phyloP scores from a whole-genome alignment of 2,113 vertebrate genomes.

The Crypturellus undulatus region DNA sequence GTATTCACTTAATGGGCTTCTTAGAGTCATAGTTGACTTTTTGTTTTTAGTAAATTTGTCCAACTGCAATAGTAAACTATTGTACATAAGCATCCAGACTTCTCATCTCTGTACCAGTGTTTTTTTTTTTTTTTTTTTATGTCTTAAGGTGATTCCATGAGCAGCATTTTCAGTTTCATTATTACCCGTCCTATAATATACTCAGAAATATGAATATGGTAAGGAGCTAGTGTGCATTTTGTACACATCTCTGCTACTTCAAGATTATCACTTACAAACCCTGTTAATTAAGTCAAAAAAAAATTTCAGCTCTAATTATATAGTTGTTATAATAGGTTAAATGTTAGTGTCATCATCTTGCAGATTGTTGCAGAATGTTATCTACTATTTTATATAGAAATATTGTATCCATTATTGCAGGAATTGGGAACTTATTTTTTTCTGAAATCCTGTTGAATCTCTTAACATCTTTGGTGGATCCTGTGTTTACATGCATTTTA shows the following conservation, averaged over 20 bases:
- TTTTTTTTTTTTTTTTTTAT: not conserved
- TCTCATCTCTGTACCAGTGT: not conserved
- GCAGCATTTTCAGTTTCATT: slow-evolving; percentile 6
- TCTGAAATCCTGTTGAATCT: slow-evolving; percentile 24
- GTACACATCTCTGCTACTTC: not conserved
- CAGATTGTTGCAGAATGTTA: slow-evolving; percentile 13
- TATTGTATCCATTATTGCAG: slow-evolving; percentile 26
- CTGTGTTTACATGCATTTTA: slow-evolving; percentile 63
- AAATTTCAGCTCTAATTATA: not conserved
- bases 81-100: not conserved
- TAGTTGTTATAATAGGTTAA: not conserved
- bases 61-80: not conserved
- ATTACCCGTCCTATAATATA: not conserved
- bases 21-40: slow-evolving; percentile 26
- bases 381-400: not conserved
- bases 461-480: slow-evolving; percentile 43
- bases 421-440: slow-evolving; percentile 26
- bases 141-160: slow-evolving; percentile 4
- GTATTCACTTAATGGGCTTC: slow-evolving; percentile 36
- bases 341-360: not conserved
- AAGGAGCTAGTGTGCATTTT: slow-evolving; percentile 15
- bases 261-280: not conserved
- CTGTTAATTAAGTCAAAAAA: not conserved
- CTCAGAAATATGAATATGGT: not conserved
- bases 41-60: not conserved